phyloP scores from a whole-genome alignment of 1,140 invertebrate species.

The Hylaeus anthracinus region DNA sequence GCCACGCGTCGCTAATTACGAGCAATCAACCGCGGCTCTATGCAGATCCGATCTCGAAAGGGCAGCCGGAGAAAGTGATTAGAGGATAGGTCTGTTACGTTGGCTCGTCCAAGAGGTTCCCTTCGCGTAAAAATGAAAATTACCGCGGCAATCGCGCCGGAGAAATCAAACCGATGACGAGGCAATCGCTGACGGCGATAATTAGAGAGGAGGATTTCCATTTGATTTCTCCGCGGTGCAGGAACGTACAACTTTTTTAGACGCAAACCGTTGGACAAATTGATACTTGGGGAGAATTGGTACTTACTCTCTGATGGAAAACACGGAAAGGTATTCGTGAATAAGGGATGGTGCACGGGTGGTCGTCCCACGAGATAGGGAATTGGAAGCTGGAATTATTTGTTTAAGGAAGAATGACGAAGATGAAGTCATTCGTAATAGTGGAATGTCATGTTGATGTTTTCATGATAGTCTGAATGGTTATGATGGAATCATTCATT shows the following conservation, averaged over 20 bases:
- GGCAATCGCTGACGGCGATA: not conserved
- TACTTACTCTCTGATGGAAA: too few relatives aligned
- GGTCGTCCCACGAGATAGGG: too few relatives aligned
- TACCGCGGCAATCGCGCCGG: not conserved
- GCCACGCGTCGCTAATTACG: constrained; percentile 79
- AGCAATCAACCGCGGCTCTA: constrained; percentile 73
- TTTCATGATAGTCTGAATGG: too few relatives aligned
- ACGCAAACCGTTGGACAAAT: not conserved
- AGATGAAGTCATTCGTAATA: too few relatives aligned
- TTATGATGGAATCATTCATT: too few relatives aligned
- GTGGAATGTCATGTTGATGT: too few relatives aligned
- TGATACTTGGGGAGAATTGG: too few relatives aligned
- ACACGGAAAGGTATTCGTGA: too few relatives aligned
- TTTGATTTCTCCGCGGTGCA: not conserved
- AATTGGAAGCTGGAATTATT: too few relatives aligned
- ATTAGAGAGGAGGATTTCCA: not conserved
- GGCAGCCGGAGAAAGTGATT: constrained; percentile 74
- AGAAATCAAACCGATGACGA: not conserved
- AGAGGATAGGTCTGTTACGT: constrained; percentile 59
- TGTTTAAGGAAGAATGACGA: too few relatives aligned
- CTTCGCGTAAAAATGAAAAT: not conserved
- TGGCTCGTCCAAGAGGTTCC: not conserved
- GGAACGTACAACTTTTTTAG: not conserved
- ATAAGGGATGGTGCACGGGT: too few relatives aligned
- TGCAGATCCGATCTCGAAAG: constrained; percentile 76